Conservation (phyloP, 1,140 invertebrate species). For the Lucilia sericata region DNA sequence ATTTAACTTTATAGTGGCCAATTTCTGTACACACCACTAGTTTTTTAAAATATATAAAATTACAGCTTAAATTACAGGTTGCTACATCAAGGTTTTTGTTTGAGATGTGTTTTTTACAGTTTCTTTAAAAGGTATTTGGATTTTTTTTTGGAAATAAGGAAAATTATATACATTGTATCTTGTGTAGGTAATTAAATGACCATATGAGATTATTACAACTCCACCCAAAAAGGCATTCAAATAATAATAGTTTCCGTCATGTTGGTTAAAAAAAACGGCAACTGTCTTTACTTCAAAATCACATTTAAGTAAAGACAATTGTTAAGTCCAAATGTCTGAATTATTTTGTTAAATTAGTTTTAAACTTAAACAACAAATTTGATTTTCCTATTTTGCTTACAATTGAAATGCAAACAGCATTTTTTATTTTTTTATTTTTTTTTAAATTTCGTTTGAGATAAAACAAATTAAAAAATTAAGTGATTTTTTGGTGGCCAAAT, state of each 20-base stretch:
- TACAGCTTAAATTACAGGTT: background rate
- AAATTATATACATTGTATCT: slow-evolving; percentile 1
- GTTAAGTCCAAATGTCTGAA: background rate
- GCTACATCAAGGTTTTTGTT: background rate
- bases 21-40: too few relatives aligned
- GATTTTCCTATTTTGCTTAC: background rate
- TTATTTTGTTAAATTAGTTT: slow-evolving; percentile 7
- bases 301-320: background rate
- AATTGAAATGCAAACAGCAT: slow-evolving; percentile 6
- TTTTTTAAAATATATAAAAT: too few relatives aligned
- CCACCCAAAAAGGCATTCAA: background rate
- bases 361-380: background rate
- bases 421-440: background rate
- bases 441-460: background rate
- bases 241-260: slow-evolving; percentile 6
- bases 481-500: background rate
- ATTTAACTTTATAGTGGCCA: too few relatives aligned
- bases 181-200: slow-evolving; percentile 4
- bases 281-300: background rate
- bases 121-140: background rate
- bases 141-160: background rate
- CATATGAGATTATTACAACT: background rate
- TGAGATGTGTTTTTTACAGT: background rate
- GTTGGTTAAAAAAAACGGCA: background rate
- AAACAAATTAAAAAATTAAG: background rate